These are phyloP conservation scores for Aldabrachelys gigantea DNA, from an alignment of 2,113 vertebrate genomes.

Conservation along the genomic window DNA sequence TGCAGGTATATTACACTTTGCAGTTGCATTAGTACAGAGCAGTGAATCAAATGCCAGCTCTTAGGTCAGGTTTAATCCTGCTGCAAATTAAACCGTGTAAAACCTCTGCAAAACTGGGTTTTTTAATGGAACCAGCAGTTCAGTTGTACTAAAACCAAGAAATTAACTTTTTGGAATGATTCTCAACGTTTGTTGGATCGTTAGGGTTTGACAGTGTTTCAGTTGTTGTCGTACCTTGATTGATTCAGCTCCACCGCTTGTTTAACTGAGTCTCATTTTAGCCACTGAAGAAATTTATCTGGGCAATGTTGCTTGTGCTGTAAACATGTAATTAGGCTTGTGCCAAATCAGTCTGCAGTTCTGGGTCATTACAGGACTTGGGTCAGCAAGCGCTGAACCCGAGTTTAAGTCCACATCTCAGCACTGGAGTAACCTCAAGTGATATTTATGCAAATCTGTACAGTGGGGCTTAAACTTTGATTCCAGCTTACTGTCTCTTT, in stretches of 20 bases:
- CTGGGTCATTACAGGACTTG: background rate
- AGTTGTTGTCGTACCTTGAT: background rate
- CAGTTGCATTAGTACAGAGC: conserved; percentile 46
- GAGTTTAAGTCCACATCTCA: background rate
- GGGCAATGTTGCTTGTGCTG: background rate
- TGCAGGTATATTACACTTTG: conserved; percentile 22
- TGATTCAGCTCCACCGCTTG: background rate
- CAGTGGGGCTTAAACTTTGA: background rate
- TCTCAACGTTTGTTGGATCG: conserved; percentile 7
- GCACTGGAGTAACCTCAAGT: background rate
- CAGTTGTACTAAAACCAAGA: background rate
- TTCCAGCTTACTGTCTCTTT: background rate
- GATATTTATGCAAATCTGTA: background rate
- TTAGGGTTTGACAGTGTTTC: conserved; percentile 35
- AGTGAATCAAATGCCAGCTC: conserved; percentile 49
- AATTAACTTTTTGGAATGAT: conserved; percentile 18
- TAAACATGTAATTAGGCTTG: conserved; percentile 19
- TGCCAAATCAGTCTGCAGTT: background rate
- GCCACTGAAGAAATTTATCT: background rate
- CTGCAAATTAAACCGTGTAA: conserved; percentile 60
- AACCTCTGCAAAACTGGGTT: conserved; percentile 25
- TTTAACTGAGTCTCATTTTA: conserved; percentile 10
- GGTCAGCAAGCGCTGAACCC: background rate
- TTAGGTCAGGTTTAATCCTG: conserved; percentile 59
- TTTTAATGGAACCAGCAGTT: conserved; percentile 29